Evolutionary conservation across 2,888 invertebrate species (phyloP), one percentile per base, ranked within the genome.

Genomic region (Epinotia bilunana): DNA sequence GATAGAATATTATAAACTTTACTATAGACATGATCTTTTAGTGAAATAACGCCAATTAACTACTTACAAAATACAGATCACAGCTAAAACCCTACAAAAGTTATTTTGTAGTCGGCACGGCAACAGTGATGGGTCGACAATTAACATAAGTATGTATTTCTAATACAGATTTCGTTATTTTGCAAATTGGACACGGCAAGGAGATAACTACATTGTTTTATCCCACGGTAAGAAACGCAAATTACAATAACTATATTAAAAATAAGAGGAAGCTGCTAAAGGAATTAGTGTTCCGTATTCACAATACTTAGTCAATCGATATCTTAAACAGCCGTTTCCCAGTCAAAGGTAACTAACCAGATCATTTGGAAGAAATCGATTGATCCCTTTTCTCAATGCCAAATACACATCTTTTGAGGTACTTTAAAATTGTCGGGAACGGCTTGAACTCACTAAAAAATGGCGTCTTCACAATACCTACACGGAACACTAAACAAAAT

Each of bases 1-100:
- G 58, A 73, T 69, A 62, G 68, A 76, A 53, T 74, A 65, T 43
- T 58, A 70, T 71, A 74, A 63, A 33, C 49, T 74, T 70, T 53
- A 63, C 13, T 49, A 57, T 72, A 74, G 72, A 74, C 68, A 67
- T 46, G 64, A 62, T 72, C 53, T 65, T 74, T 64, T 75, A 73
- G 73, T 72, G 72, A 78, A 78, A 74, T 72, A 70, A 72, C 77
- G 77, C 76, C 72, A 78, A 79, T 77, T 77, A 76, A 67, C 77
- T 81, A 80, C 82, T 82, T 82, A 84, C 78, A 79, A 72, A 79
- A 77, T 84, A 83, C 80, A 74, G 74, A 84, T 84, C 84, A 84
- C 84, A 84, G 83, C 82, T 80, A 82, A 80, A 79, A 80, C 76
- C 79, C 79, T 80, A 73, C 73, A 61, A 78, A 79, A 79, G 77